Conservation (phyloP, 1,140 invertebrate genomes). For the Portunus trituberculatus region DNA sequence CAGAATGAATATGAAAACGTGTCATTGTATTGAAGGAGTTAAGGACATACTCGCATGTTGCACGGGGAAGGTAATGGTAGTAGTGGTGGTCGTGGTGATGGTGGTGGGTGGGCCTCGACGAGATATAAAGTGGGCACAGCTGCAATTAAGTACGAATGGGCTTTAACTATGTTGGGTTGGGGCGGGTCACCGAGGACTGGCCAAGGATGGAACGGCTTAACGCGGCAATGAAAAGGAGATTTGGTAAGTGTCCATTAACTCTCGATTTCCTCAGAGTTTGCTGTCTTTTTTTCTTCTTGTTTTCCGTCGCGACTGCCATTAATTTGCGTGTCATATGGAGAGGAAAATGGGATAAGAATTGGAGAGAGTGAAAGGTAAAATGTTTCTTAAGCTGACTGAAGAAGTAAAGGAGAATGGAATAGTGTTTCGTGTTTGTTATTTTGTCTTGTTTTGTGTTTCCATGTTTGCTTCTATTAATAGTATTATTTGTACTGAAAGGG, state of each 20-base stretch:
- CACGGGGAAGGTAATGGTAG: background rate
- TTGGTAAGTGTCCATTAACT: background rate
- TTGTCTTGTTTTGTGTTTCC: too few species aligned
- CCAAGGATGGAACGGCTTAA: background rate
- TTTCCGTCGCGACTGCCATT: too few species aligned
- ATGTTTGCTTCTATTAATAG: too few species aligned
- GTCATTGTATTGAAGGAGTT: too few species aligned
- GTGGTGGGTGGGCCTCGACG: background rate
- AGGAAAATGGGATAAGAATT: background rate
- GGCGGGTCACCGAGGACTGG: background rate
- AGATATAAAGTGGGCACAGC: background rate
- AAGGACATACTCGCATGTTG: too few species aligned
- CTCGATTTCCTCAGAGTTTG: background rate
- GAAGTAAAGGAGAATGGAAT: too few species aligned
- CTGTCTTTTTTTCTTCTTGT: background rate
- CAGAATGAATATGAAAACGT: too few species aligned
- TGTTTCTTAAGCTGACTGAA: too few species aligned
- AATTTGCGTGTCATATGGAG: background rate
- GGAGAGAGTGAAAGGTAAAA: background rate
- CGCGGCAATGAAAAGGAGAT: background rate
- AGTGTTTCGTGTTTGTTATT: too few species aligned
- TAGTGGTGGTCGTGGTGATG: background rate
- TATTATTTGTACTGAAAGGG: too few species aligned
- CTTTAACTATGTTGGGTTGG: background rate
- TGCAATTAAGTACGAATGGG: conserved; percentile 21